Evolutionary conservation across 2,113 vertebrate genomes (phyloP).

Genomic region (Lonchura striata): DNA sequence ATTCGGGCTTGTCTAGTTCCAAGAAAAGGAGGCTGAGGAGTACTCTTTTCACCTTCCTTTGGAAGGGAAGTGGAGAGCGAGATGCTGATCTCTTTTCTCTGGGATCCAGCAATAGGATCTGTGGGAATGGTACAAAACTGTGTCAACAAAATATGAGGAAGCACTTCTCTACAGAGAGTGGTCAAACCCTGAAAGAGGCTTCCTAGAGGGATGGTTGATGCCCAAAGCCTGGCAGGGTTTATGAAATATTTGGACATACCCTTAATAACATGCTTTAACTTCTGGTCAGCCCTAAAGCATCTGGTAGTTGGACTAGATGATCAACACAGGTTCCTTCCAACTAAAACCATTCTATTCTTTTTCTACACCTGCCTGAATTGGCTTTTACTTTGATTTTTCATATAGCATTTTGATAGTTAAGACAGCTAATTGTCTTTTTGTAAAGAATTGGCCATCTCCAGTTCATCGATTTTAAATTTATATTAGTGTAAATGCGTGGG

Average conservation of each 20-base stretch:
- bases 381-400: background rate
- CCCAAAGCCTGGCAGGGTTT: background rate
- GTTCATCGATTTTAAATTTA: background rate
- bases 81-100: background rate
- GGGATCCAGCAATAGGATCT: background rate
- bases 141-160: background rate
- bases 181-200: background rate
- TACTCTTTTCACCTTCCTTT: background rate
- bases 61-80: background rate
- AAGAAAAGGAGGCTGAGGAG: background rate
- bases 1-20: background rate
- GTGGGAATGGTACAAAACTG: background rate
- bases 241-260: background rate
- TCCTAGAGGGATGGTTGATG: background rate
- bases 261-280: background rate
- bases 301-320: background rate
- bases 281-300: background rate
- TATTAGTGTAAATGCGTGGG: accelerated
- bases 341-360: background rate
- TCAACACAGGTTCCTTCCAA: background rate
- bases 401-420: background rate
- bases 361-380: background rate
- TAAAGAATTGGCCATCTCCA: background rate
- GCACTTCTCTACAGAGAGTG: background rate
- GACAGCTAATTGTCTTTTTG: background rate